Conservation (phyloP, 1,140 invertebrate species). For the Parapsyche elsis region DNA sequence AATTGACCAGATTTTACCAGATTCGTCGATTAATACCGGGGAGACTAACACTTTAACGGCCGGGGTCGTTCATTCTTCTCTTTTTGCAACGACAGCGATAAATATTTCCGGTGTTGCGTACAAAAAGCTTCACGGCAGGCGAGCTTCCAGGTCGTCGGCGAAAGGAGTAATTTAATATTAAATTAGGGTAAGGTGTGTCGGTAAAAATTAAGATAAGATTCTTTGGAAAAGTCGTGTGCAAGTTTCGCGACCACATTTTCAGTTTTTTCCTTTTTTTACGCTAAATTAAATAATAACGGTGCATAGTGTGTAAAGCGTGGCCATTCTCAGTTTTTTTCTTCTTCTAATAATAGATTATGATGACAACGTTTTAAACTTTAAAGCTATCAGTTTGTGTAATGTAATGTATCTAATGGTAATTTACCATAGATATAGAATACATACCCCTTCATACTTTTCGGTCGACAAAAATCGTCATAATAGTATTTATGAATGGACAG, state of each 20-base stretch:
- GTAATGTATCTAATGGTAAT: no score
- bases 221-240: not conserved
- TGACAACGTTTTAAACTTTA: not conserved
- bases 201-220: slow-evolving; percentile 4
- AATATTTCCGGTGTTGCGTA: not conserved
- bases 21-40: not conserved
- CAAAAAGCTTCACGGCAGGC: no score
- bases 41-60: not conserved
- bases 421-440: no score
- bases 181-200: not conserved
- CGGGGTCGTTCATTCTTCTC: not conserved
- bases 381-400: not conserved
- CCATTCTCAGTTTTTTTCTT: no score
- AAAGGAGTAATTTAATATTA: not conserved
- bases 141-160: not conserved
- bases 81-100: not conserved
- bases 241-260: not conserved
- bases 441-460: no score
- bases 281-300: no score
- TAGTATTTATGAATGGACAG: no score
- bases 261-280: not conserved
- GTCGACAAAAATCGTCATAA: no score
- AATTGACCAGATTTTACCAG: not conserved
- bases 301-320: no score
- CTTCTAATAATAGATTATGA: not conserved